These are phyloP conservation scores for Cydia amplana DNA, from an alignment of 1,140 invertebrate genomes.

Conservation along the genomic window DNA sequence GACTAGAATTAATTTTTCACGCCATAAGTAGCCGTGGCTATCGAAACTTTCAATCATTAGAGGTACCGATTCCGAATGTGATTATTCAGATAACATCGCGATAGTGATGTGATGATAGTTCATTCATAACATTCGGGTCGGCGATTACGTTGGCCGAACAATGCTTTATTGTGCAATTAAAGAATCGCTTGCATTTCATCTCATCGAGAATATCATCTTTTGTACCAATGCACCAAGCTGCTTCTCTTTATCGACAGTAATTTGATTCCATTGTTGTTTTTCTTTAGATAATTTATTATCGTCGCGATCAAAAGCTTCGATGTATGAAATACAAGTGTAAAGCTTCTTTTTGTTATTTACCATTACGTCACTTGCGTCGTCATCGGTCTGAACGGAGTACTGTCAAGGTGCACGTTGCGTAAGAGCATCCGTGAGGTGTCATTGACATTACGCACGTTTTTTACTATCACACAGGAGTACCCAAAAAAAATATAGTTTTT, in stretches of 20 bases:
- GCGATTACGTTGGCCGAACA: slow-evolving; percentile 59
- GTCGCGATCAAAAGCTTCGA: slow-evolving; percentile 35
- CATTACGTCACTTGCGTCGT: slow-evolving; percentile 56
- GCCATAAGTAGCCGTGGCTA: slow-evolving; percentile 33
- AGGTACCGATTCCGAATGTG: slow-evolving; percentile 38
- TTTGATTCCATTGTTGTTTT: slow-evolving; percentile 35
- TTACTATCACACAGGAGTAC: slow-evolving; percentile 13
- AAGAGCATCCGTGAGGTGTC: slow-evolving; percentile 70
- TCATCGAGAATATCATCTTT: slow-evolving; percentile 45
- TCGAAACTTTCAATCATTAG: slow-evolving; percentile 52
- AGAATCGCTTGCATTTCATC: slow-evolving; percentile 71
- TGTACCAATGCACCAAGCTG: slow-evolving; percentile 26
- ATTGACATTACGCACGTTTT: slow-evolving; percentile 71
- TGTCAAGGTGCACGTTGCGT: slow-evolving; percentile 74
- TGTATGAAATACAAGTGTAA: slow-evolving; percentile 41
- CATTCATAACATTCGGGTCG: slow-evolving; percentile 59
- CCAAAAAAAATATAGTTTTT: neutral
- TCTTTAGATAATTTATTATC: slow-evolving; percentile 15
- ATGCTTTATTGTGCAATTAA: slow-evolving; percentile 73
- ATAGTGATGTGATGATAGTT: slow-evolving; percentile 57
- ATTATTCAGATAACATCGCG: slow-evolving; percentile 53
- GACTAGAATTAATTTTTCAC: slow-evolving; percentile 9
- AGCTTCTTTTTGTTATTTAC: slow-evolving; percentile 39
- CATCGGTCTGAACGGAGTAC: slow-evolving; percentile 57
- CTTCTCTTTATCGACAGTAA: neutral